Evolutionary conservation across 1,140 invertebrate genomes (phyloP).

Genomic region (Nasonia longicornis): DNA sequence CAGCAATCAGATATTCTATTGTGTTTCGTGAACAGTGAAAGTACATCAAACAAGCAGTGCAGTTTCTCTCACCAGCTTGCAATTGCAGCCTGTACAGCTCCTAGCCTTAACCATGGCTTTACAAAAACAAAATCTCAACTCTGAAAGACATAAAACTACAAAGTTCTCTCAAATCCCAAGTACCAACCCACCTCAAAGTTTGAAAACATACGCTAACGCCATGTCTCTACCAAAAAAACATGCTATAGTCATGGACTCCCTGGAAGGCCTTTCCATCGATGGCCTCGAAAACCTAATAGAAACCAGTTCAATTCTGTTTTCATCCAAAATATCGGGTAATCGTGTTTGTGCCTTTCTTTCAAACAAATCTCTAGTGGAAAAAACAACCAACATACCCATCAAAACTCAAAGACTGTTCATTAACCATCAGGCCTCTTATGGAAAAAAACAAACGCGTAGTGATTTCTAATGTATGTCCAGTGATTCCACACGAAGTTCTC

Average conservation of each 20-base stretch:
- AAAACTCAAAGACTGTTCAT: not conserved
- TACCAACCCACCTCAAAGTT: not conserved
- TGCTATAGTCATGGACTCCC: constrained; percentile 13
- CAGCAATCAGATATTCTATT: too few relatives aligned
- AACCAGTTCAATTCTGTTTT: not conserved
- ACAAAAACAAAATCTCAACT: too few relatives aligned
- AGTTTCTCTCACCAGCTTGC: too few relatives aligned
- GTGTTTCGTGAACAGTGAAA: too few relatives aligned
- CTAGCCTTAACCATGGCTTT: too few relatives aligned
- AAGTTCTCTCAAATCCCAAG: not conserved
- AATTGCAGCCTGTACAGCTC: too few relatives aligned
- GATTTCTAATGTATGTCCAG: constrained; percentile 15
- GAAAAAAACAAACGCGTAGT: constrained; percentile 29
- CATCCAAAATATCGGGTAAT: not conserved
- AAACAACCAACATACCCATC: not conserved
- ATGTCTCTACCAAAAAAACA: not conserved
- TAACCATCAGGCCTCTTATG: not conserved
- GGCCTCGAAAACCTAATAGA: not conserved
- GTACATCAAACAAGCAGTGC: too few relatives aligned
- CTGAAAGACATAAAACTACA: too few relatives aligned
- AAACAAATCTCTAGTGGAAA: too few relatives aligned
- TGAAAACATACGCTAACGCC: not conserved
- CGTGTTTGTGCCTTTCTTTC: too few relatives aligned
- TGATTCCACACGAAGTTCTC: constrained; percentile 1
- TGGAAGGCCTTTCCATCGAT: not conserved